Conservation (phyloP, 2,797 vertebrate species). For the Neomorphus geoffroyi region DNA sequence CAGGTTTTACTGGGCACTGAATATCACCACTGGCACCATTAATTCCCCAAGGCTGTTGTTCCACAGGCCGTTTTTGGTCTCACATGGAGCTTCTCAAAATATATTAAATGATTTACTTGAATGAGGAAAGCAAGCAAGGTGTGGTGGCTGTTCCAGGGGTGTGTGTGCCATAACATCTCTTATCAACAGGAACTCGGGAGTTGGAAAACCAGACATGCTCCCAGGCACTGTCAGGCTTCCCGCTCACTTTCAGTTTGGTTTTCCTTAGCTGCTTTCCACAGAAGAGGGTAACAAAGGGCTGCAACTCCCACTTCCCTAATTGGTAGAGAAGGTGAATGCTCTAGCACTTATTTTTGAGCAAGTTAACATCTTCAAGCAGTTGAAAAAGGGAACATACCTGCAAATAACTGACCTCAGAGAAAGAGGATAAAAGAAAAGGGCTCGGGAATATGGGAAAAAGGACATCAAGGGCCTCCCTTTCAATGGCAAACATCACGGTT, state of each 20-base stretch:
- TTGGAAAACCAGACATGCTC: background rate
- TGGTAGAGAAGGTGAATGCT: background rate
- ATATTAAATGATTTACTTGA: background rate
- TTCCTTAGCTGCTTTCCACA: background rate
- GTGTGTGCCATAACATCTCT: background rate
- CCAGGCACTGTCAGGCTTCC: background rate
- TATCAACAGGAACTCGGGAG: constrained; percentile 12
- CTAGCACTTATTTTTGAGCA: background rate
- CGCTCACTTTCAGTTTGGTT: background rate
- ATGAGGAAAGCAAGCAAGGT: background rate
- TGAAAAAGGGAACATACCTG: background rate
- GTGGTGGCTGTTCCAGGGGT: background rate
- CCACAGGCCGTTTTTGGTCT: background rate
- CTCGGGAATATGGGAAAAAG: background rate
- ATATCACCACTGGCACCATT: background rate
- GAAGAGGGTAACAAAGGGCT: background rate
- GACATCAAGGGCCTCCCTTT: background rate
- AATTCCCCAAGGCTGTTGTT: background rate
- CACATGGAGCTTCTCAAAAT: background rate
- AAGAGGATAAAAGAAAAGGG: background rate
- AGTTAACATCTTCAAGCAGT: background rate
- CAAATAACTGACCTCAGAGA: background rate
- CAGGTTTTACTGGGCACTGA: background rate
- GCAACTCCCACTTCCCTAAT: background rate
- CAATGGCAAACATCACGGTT: background rate